Conservation (phyloP, 2,888 invertebrate genomes). For the Ceramica pisi region DNA sequence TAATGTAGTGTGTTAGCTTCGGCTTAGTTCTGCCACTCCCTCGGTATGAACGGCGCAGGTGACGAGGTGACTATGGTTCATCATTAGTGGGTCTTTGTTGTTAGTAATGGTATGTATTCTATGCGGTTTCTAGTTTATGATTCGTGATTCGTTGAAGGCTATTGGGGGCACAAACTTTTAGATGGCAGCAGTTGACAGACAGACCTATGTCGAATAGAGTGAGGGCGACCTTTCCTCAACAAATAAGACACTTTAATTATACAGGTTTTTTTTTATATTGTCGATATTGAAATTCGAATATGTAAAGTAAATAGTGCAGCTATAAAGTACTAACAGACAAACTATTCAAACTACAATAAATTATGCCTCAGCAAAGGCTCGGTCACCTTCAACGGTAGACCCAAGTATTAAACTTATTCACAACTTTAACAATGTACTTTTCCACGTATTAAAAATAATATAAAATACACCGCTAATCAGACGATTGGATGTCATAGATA, state of each 20-base stretch:
- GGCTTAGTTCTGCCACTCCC: slow-evolving; percentile 21
- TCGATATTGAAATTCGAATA: neutral
- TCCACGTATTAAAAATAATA: slow-evolving; percentile 16
- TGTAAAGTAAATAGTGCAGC: neutral
- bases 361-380: neutral
- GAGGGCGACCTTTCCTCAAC: neutral
- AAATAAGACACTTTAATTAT: no score
- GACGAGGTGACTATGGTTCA: slow-evolving; percentile 5
- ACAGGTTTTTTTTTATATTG: neutral
- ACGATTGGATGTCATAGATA: neutral
- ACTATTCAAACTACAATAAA: slow-evolving; percentile 6
- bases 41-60: neutral
- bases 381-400: slow-evolving; percentile 1
- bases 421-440: slow-evolving; percentile 5
- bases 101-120: neutral
- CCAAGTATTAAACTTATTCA: slow-evolving; percentile 6
- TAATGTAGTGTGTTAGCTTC: slow-evolving; percentile 74
- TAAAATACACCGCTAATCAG: neutral
- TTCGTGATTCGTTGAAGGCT: neutral
- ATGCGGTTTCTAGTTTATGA: slow-evolving; percentile 2
- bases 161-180: no score
- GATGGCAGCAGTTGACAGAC: neutral
- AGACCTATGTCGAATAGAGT: neutral
- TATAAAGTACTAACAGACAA: neutral
- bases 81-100: slow-evolving; percentile 3